Evolutionary conservation across 2,888 invertebrate species (phyloP), one percentile per base, ranked within the genome.

Genomic region (Phortica okadai): DNA sequence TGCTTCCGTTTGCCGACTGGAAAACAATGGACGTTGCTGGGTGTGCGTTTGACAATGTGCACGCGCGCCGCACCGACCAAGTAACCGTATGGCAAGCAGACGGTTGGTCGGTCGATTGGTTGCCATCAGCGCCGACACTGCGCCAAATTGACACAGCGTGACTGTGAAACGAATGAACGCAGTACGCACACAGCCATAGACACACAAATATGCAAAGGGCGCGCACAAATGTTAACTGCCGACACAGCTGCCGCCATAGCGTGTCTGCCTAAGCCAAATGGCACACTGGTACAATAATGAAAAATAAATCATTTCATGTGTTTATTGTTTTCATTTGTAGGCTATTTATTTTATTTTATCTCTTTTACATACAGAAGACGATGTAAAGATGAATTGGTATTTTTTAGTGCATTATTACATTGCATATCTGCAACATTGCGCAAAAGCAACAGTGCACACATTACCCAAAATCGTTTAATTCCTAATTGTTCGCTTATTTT

Each of bases 41-140:
- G 70, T 54, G 54, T 70, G 70, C 70, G 33, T 70, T 70, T 70
- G 54, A 70, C 70, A 70, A 70, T 33, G 70, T 54, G 70, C 70
- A 70, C 70, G 70, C 70, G 64, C 64, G 59, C 59, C 8, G 21
- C 59, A 16, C 11, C 41, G 74, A 58, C 62, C 21, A 59, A 66
- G 66, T 33, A 41, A 41, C 74, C 73, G 73, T 54, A 66, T 64
- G 56, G 54, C 45, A 66, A 21, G 42, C 33, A 10, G 70, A 25
- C 70, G 25, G 16, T 45, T 10, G 45, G 14, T 59, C 67, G 33
- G 33, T 58, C 58, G 75, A 16, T 14, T 14, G 58, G 6, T 54
- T 4, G 56, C 21, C 21, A 21, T 21, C 21, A 21, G 21, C 21
- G 25, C 54, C 7, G 45, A 16, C 69, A 42, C 44, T 33, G 44